Conservation (phyloP, 2,888 invertebrate genomes). For the Podotricha telesiphe region DNA sequence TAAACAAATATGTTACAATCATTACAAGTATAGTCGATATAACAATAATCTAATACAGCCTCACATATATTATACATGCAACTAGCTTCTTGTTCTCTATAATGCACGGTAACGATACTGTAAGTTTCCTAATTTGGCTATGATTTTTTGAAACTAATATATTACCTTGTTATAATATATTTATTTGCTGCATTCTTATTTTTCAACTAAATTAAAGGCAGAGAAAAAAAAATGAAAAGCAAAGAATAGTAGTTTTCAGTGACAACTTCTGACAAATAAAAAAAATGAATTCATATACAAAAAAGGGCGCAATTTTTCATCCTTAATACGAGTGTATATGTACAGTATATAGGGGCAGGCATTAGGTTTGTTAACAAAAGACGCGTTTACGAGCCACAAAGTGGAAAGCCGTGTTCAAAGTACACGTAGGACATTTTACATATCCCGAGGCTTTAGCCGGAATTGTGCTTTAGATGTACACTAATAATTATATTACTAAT, state of each 20-base stretch:
- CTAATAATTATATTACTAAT: slow-evolving; percentile 6
- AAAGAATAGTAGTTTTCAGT: not conserved
- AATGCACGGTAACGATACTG: too few relatives aligned
- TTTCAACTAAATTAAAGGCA: not conserved
- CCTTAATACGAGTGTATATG: not conserved
- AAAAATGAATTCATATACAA: slow-evolving; percentile 4
- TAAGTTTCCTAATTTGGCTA: too few relatives aligned
- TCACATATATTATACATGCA: too few relatives aligned
- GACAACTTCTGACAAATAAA: not conserved
- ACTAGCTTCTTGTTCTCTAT: too few relatives aligned
- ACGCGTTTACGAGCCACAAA: slow-evolving; percentile 70
- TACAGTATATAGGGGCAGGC: slow-evolving; percentile 12
- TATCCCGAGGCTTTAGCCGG: slow-evolving; percentile 11
- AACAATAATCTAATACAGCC: too few relatives aligned
- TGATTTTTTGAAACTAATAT: too few relatives aligned
- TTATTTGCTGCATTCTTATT: too few relatives aligned
- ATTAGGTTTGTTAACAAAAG: slow-evolving; percentile 74
- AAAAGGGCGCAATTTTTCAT: slow-evolving; percentile 8
- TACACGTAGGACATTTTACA: slow-evolving; percentile 35
- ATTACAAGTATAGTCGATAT: too few relatives aligned
- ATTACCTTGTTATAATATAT: too few relatives aligned
- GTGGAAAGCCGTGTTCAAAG: slow-evolving; percentile 64
- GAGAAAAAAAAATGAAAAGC: not conserved
- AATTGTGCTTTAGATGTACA: slow-evolving; percentile 7
- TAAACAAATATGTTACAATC: too few relatives aligned